Evolutionary conservation across 2,888 invertebrate genomes (phyloP).

Genomic region (Scelioninae gen. 1): DNA sequence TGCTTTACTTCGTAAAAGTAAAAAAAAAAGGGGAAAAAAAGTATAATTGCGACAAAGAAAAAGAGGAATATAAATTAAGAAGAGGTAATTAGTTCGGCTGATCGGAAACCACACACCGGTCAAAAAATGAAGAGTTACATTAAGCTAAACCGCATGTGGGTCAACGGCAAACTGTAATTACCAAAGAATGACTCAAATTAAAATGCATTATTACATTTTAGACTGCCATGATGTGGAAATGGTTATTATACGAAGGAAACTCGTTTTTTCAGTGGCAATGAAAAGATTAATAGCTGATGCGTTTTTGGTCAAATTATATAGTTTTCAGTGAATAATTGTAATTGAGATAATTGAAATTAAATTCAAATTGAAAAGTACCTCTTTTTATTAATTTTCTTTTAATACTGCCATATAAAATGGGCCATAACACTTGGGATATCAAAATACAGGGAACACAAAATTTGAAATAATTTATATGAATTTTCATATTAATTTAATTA

Average conservation of each 20-base stretch:
- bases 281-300: too few relatives aligned
- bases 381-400: too few relatives aligned
- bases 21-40: constrained; percentile 7
- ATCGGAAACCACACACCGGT: constrained; percentile 22
- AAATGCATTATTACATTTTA: constrained; percentile 35
- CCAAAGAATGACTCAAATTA: constrained; percentile 46
- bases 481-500: too few relatives aligned
- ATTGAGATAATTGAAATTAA: too few relatives aligned
- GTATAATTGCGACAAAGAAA: constrained; percentile 21
- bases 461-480: too few relatives aligned
- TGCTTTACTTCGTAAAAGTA: constrained; percentile 33
- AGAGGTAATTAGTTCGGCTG: constrained; percentile 44
- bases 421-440: too few relatives aligned
- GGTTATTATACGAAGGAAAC: neutral
- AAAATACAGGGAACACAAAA: too few relatives aligned
- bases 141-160: constrained; percentile 56
- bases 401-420: too few relatives aligned
- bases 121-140: constrained; percentile 32
- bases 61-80: constrained; percentile 35
- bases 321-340: too few relatives aligned
- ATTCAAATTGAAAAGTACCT: too few relatives aligned
- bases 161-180: constrained; percentile 52
- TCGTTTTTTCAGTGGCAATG: too few relatives aligned
- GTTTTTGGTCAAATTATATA: too few relatives aligned
- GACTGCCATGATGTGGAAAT: constrained; percentile 34